phyloP scores from a whole-genome alignment of 2,888 invertebrate genomes.

The Matsumyia berberina region DNA sequence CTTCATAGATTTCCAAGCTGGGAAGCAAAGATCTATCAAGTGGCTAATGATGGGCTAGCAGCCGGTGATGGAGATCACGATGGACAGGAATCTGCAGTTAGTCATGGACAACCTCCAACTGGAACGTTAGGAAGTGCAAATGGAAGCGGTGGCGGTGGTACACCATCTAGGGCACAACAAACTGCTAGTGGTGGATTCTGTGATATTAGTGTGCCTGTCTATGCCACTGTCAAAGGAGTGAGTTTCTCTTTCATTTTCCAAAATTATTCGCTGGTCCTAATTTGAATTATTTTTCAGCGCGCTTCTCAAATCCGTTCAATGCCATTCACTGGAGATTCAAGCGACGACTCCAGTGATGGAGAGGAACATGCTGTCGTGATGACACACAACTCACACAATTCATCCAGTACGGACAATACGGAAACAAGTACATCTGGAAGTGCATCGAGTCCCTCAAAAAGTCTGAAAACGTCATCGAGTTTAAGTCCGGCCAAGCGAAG shows the following conservation, averaged over 20 bases:
- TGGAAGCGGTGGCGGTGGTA: slow-evolving; percentile 79
- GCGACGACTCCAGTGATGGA: slow-evolving; percentile 97
- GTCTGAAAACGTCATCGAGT: slow-evolving; percentile 93
- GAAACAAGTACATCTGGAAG: slow-evolving; percentile 87
- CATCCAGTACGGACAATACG: slow-evolving; percentile 86
- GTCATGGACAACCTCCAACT: slow-evolving; percentile 78
- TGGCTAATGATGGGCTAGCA: slow-evolving; percentile 87
- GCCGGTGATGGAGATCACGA: slow-evolving; percentile 83
- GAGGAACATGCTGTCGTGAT: slow-evolving; percentile 87
- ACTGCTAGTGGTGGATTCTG: slow-evolving; percentile 91
- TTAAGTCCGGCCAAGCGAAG: slow-evolving; percentile 93
- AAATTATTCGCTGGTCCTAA: background rate
- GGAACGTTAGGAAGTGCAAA: slow-evolving; percentile 80
- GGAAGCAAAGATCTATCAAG: slow-evolving; percentile 98
- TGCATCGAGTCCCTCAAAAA: slow-evolving; percentile 93
- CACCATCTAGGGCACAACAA: slow-evolving; percentile 83
- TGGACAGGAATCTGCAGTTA: slow-evolving; percentile 79
- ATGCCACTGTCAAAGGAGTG: slow-evolving; percentile 97
- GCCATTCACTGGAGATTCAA: slow-evolving; percentile 97
- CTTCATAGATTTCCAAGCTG: slow-evolving; percentile 95
- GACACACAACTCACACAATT: slow-evolving; percentile 84
- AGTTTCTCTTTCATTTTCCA: slow-evolving; percentile 42
- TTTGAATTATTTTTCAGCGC: slow-evolving; percentile 85
- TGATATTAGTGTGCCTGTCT: slow-evolving; percentile 96
- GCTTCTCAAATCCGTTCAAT: slow-evolving; percentile 98